Conservation (phyloP, 2,888 invertebrate genomes). For the Hofmannophila pseudospretella region DNA sequence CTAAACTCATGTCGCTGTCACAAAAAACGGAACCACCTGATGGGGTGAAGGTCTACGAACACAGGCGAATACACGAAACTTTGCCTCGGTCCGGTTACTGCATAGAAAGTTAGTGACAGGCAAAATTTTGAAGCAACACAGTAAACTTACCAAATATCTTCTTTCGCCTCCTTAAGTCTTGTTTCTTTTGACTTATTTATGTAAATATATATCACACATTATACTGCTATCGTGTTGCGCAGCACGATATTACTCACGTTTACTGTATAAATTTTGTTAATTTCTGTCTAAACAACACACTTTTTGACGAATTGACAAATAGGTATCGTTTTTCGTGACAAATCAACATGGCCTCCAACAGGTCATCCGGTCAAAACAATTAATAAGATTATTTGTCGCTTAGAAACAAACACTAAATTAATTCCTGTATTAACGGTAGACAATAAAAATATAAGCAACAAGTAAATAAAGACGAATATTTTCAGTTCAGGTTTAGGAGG, state of each 20-base stretch:
- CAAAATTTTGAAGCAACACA: constrained; percentile 49
- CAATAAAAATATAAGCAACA: no score
- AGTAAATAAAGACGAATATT: no score
- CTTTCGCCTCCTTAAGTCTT: constrained; percentile 43
- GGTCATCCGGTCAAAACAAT: constrained; percentile 54
- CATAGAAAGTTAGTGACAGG: constrained; percentile 53
- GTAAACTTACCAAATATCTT: constrained; percentile 67
- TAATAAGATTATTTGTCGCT: no score
- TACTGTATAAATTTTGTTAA: constrained; percentile 65
- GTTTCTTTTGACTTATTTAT: constrained; percentile 49
- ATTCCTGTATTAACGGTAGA: no score
- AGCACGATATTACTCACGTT: constrained; percentile 49
- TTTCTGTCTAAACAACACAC: constrained; percentile 64
- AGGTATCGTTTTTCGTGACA: constrained; percentile 63
- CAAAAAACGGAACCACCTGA: constrained; percentile 7
- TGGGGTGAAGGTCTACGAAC: constrained; percentile 20
- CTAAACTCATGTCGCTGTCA: not conserved
- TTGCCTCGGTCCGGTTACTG: constrained; percentile 31
- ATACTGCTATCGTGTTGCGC: constrained; percentile 56
- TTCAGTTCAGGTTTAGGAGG: no score
- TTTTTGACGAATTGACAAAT: constrained; percentile 71
- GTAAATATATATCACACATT: constrained; percentile 63
- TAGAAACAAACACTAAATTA: no score
- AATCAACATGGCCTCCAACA: constrained; percentile 72
- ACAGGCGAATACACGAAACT: constrained; percentile 21